Evolutionary conservation across 1,140 invertebrate genomes (phyloP).

Genomic region (Drosophila bocki): DNA sequence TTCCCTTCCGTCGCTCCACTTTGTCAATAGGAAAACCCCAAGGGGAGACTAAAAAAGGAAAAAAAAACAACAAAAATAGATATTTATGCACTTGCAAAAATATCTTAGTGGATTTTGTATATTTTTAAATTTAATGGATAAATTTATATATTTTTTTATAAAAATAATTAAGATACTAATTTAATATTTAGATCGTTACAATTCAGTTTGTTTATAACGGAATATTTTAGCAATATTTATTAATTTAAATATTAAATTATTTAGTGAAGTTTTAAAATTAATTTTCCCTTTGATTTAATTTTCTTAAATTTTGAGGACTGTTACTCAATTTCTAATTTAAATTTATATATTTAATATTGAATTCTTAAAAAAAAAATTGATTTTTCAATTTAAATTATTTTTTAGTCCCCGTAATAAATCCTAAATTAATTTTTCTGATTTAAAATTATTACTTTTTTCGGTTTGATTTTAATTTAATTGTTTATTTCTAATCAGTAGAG

Average conservation of each 20-base stretch:
- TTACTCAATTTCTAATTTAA: neutral
- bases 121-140: neutral
- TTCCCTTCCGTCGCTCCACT: constrained; percentile 52
- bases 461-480: no score
- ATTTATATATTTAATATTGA: neutral
- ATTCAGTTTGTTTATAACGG: no score
- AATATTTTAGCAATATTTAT: no score
- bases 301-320: neutral
- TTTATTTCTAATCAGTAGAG: no score
- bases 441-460: neutral
- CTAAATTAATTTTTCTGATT: neutral
- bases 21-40: constrained; percentile 57
- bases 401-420: neutral
- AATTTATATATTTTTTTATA: neutral
- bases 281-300: neutral
- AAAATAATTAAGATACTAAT: no score
- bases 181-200: no score
- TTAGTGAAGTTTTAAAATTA: no score
- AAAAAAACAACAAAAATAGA: constrained; percentile 1
- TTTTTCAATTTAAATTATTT: neutral
- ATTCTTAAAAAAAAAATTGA: neutral
- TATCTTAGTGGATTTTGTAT: neutral
- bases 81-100: constrained; percentile 7
- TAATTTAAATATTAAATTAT: no score
- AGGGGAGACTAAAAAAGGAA: neutral